These are phyloP conservation scores for Oophaga sylvatica DNA, from an alignment of 2,797 vertebrate species.

Conservation along the genomic window DNA sequence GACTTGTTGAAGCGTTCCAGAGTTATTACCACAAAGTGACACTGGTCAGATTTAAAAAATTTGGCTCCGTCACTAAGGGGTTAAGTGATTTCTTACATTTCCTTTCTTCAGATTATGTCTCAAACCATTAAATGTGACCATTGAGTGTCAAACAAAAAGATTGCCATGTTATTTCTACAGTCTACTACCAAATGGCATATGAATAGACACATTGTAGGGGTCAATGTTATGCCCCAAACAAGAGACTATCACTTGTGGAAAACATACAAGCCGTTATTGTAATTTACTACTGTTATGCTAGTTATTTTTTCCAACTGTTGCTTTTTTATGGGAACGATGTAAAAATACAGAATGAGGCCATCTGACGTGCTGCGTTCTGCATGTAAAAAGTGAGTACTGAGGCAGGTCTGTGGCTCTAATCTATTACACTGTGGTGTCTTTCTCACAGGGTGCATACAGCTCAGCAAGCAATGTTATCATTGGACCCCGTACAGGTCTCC, in stretches of 20 bases:
- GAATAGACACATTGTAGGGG: slow-evolving; percentile 49
- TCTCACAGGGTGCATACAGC: slow-evolving; percentile 68
- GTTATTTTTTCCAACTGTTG: slow-evolving; percentile 49
- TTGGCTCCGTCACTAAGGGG: too few species aligned
- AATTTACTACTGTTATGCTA: slow-evolving; percentile 61
- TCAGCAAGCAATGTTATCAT: slow-evolving; percentile 74
- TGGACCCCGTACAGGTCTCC: slow-evolving; percentile 73
- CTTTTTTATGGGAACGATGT: slow-evolving; percentile 54
- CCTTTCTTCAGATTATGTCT: background rate
- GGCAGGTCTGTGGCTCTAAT: slow-evolving; percentile 52
- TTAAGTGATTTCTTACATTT: background rate
- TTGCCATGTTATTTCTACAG: background rate
- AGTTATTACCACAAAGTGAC: too few species aligned
- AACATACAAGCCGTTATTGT: slow-evolving; percentile 57
- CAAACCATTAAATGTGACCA: background rate
- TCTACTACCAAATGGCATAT: background rate
- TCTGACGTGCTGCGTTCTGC: slow-evolving; percentile 57
- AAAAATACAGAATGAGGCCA: slow-evolving; percentile 66
- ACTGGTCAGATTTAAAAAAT: too few species aligned
- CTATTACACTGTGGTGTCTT: slow-evolving; percentile 71
- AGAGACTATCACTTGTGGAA: slow-evolving; percentile 42
- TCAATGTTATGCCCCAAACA: slow-evolving; percentile 56
- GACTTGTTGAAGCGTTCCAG: too few species aligned
- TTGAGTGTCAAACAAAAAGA: background rate
- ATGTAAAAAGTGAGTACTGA: slow-evolving; percentile 71